Evolutionary conservation across 2,113 vertebrate genomes (phyloP).

Genomic region (Psettodes erumei): DNA sequence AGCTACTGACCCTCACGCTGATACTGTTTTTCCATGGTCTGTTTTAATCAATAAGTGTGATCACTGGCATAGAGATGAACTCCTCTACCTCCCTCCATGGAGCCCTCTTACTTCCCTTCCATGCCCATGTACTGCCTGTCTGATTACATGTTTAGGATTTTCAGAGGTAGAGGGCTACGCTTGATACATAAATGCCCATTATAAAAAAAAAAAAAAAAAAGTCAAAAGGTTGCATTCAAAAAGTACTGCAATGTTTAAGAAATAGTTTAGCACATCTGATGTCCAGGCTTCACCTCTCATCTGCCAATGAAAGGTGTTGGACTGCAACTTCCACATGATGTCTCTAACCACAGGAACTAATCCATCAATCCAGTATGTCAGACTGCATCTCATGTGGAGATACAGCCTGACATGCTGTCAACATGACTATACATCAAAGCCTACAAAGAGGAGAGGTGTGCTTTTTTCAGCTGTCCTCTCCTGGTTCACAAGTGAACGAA

Average conservation of each 20-base stretch:
- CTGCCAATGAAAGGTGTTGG: constrained; percentile 43
- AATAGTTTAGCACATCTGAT: neutral
- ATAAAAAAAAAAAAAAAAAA: constrained; percentile 16
- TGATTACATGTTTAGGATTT: no score
- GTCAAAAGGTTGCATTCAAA: neutral
- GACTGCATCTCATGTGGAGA: no score
- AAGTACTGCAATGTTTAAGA: neutral
- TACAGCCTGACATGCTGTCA: constrained; percentile 67
- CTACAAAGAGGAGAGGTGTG: constrained; percentile 29
- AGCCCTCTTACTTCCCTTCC: neutral
- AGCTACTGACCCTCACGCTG: constrained; percentile 67
- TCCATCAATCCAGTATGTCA: constrained; percentile 68
- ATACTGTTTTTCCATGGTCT: constrained; percentile 66
- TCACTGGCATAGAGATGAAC: constrained; percentile 49
- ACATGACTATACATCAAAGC: constrained; percentile 63
- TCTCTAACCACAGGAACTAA: constrained; percentile 63
- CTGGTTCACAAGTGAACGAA: neutral
- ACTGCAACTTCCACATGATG: constrained; percentile 41
- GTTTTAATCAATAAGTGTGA: constrained; percentile 75
- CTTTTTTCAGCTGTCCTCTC: constrained; percentile 3
- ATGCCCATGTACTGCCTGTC: neutral
- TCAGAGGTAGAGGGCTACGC: neutral
- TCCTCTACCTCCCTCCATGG: constrained; percentile 7
- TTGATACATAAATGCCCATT: neutral
- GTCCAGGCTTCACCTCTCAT: constrained; percentile 29